Evolutionary conservation across 1,140 invertebrate genomes (phyloP).

Genomic region (Spodoptera litura): DNA sequence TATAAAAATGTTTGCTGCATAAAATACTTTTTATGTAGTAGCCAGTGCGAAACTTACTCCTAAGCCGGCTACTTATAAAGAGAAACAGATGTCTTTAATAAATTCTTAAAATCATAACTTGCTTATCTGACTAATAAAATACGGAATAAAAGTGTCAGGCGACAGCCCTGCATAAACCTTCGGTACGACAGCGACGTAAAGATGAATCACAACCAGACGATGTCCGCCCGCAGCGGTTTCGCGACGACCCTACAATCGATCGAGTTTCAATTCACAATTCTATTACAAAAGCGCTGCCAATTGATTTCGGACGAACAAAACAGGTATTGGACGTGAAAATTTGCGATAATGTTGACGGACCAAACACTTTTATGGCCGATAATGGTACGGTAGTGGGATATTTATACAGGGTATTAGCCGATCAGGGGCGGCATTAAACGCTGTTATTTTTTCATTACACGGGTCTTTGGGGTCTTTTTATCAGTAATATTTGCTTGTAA

Average conservation of each 20-base stretch:
- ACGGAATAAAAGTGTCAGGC: conserved; percentile 28
- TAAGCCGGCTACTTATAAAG: conserved; percentile 11
- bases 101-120: conserved; percentile 32
- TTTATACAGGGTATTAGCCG: conserved; percentile 48
- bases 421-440: conserved; percentile 40
- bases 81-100: conserved; percentile 11
- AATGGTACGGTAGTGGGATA: conserved; percentile 44
- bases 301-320: conserved; percentile 46
- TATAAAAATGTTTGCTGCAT: conserved; percentile 30
- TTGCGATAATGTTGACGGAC: conserved; percentile 47
- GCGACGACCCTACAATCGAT: conserved; percentile 43
- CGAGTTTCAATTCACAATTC: conserved; percentile 58
- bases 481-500: conserved; percentile 44
- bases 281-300: conserved; percentile 46
- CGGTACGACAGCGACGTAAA: conserved; percentile 40
- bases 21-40: conserved; percentile 21
- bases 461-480: conserved; percentile 39
- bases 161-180: conserved; percentile 41
- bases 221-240: conserved; percentile 48
- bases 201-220: conserved; percentile 55
- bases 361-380: conserved; percentile 51
- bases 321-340: conserved; percentile 50
- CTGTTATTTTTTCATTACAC: conserved; percentile 48
- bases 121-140: conserved; percentile 30
- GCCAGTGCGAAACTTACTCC: conserved; percentile 8